A percentile compares a stretch with the other conserved stretches of the same genome.
These are phyloP conservation scores for Ochropacha duplaris DNA, from an alignment of 2,888 invertebrate species.

Conservation along the genomic window DNA sequence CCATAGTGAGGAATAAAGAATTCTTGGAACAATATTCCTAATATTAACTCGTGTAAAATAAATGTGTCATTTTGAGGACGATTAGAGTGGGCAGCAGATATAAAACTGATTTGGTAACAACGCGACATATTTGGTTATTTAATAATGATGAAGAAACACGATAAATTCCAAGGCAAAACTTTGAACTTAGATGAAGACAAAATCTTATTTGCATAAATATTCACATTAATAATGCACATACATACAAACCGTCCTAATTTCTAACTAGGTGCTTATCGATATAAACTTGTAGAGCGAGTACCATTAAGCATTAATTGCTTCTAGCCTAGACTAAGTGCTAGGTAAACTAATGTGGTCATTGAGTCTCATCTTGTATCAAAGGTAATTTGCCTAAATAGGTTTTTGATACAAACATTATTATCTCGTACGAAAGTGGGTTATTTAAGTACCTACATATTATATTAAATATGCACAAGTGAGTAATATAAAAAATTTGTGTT, in stretches of 20 bases:
- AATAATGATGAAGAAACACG: constrained; percentile 35
- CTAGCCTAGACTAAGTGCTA: not conserved
- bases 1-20: constrained; percentile 21
- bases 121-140: constrained; percentile 34
- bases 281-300: not conserved
- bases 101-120: constrained; percentile 37
- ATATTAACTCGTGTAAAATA: not conserved
- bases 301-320: not conserved
- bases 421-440: constrained; percentile 47
- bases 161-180: constrained; percentile 44
- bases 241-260: no score
- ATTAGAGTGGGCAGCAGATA: constrained; percentile 11
- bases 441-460: constrained; percentile 19
- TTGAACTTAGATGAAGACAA: constrained; percentile 31
- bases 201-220: not conserved
- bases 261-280: not conserved
- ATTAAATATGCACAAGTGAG: not conserved
- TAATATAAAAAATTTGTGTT: no score
- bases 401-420: constrained; percentile 19
- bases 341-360: constrained; percentile 23
- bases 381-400: constrained; percentile 43
- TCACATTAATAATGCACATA: not conserved
- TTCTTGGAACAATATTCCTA: not conserved
- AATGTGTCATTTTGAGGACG: constrained; percentile 4
- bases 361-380: constrained; percentile 28